Evolutionary conservation across 2,888 invertebrate species (phyloP).

Genomic region (Baccha elongata): DNA sequence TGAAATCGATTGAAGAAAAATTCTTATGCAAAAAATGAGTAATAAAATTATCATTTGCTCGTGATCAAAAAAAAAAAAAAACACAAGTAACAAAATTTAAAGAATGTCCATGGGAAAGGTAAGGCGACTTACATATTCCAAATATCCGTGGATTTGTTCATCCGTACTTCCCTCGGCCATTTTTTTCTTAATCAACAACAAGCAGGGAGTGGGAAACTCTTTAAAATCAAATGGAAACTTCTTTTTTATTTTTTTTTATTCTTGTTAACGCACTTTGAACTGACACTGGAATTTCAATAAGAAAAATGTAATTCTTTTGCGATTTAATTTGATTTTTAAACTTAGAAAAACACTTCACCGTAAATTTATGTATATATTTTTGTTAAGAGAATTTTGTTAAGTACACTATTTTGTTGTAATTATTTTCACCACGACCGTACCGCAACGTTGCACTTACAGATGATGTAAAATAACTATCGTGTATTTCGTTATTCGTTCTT

Average conservation of each 20-base stretch:
- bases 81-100: neutral
- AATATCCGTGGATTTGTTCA: conserved; percentile 63
- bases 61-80: conserved; percentile 21
- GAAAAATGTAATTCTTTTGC: conserved; percentile 1
- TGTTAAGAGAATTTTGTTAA: neutral
- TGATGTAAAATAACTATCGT: conserved; percentile 37
- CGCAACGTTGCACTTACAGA: conserved; percentile 57
- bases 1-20: conserved; percentile 68
- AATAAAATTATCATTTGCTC: conserved; percentile 58
- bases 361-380: neutral
- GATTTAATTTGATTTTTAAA: neutral
- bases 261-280: conserved; percentile 26
- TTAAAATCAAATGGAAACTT: conserved; percentile 16
- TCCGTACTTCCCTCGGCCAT: conserved; percentile 68
- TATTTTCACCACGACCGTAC: conserved; percentile 27
- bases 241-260: conserved; percentile 26
- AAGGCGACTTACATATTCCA: conserved; percentile 65
- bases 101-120: neutral
- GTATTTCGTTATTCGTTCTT: conserved; percentile 22
- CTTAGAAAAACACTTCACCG: neutral
- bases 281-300: conserved; percentile 13
- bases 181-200: conserved; percentile 23
- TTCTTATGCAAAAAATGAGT: conserved; percentile 71
- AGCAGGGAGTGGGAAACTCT: conserved; percentile 28
- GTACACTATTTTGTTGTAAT: conserved; percentile 7